These are phyloP conservation scores for Hozukius guyotensis DNA, from an alignment of 2,797 vertebrate genomes.

Conservation along the genomic window DNA sequence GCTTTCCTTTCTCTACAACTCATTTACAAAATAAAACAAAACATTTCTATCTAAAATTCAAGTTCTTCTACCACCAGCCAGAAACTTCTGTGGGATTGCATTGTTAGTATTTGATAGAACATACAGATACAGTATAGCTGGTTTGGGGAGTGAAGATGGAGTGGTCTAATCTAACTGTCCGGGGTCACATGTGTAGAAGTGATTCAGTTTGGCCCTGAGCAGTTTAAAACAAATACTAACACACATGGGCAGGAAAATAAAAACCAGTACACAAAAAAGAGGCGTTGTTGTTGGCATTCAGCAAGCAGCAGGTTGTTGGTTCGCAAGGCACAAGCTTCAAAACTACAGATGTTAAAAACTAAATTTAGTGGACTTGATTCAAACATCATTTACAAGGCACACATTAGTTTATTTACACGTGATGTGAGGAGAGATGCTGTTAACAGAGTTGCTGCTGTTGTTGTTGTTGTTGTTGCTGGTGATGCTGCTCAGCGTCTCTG, in stretches of 20 bases:
- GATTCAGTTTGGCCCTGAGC: constrained; percentile 77
- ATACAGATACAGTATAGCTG: constrained; percentile 61
- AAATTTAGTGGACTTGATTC: constrained; percentile 86
- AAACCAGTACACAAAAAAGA: constrained; percentile 40
- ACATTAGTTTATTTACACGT: constrained; percentile 93
- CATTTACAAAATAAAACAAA: not conserved
- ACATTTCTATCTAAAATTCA: not conserved
- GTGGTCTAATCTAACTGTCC: constrained; percentile 54
- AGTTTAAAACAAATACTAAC: constrained; percentile 58
- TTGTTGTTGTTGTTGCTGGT: constrained; percentile 74
- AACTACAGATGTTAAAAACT: constrained; percentile 86
- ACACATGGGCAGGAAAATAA: constrained; percentile 37
- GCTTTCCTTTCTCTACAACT: not conserved
- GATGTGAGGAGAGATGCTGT: constrained; percentile 81
- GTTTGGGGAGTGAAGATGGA: constrained; percentile 50
- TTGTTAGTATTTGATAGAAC: not conserved
- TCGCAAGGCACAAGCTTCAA: constrained; percentile 86
- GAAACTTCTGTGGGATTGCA: not conserved
- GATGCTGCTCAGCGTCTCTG: constrained; percentile 60
- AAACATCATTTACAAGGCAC: constrained; percentile 90
- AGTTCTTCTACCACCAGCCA: not conserved
- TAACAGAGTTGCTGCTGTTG: constrained; percentile 76
- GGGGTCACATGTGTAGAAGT: constrained; percentile 74
- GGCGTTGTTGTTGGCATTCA: constrained; percentile 82
- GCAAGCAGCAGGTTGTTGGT: constrained; percentile 86